phyloP scores from a whole-genome alignment of 1,140 invertebrate genomes.

The Chymomyza costata region DNA sequence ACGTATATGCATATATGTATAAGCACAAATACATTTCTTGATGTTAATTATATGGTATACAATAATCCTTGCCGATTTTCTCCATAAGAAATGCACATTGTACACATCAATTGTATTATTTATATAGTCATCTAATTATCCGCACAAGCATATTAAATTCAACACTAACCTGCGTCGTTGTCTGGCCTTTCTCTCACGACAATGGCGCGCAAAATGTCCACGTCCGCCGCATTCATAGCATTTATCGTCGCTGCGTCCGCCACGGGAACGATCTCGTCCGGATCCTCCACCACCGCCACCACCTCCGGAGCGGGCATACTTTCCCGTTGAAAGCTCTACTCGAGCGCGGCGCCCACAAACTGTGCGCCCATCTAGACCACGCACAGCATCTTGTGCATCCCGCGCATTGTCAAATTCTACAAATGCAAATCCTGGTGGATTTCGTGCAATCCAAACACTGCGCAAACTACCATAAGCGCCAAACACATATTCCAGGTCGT shows the following conservation, averaged over 20 bases:
- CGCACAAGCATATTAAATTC: too few relatives aligned
- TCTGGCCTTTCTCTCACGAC: constrained; percentile 76
- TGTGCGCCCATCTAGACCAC: constrained; percentile 83
- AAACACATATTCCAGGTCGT: constrained; percentile 95
- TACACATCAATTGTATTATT: too few relatives aligned
- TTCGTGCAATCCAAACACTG: constrained; percentile 96
- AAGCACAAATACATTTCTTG: not conserved
- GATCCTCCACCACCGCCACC: constrained; percentile 58
- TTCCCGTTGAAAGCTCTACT: constrained; percentile 94
- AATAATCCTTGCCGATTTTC: constrained; percentile 40
- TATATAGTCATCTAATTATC: too few relatives aligned
- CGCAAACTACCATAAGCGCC: constrained; percentile 94
- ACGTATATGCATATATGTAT: constrained; percentile 4
- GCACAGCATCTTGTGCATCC: constrained; percentile 94
- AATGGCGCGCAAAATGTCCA: constrained; percentile 94
- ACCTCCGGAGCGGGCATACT: constrained; percentile 81
- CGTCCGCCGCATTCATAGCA: constrained; percentile 95
- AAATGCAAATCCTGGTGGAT: constrained; percentile 95
- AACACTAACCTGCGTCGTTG: constrained; percentile 61
- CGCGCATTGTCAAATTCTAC: constrained; percentile 94
- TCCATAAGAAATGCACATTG: too few relatives aligned
- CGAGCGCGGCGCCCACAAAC: constrained; percentile 92
- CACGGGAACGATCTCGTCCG: constrained; percentile 75
- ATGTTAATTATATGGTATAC: constrained; percentile 21
- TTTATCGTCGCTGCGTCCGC: constrained; percentile 79